Conservation (phyloP, 1,140 invertebrate species). For the Drosophila ananassae region DNA sequence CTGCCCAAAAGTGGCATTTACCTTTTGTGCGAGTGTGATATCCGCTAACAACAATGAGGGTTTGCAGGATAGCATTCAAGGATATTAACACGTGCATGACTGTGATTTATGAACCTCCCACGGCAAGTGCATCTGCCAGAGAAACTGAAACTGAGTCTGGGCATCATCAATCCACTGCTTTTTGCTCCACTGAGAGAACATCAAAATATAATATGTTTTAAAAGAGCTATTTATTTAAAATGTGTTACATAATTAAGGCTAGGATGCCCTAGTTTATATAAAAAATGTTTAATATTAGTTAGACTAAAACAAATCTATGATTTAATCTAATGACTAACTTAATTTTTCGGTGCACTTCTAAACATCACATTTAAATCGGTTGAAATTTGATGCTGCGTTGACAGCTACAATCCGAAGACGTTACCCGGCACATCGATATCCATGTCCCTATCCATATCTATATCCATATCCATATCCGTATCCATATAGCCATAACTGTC, state of each 20-base stretch:
- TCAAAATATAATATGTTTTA: not conserved
- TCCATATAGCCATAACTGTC: slow-evolving; percentile 64
- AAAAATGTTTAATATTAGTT: not conserved
- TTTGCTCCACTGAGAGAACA: not conserved
- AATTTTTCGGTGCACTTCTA: slow-evolving; percentile 14
- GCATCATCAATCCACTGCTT: slow-evolving; percentile 34
- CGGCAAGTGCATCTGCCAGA: slow-evolving; percentile 22
- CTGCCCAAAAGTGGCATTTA: not conserved
- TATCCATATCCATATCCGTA: slow-evolving; percentile 51
- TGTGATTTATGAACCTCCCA: slow-evolving; percentile 63
- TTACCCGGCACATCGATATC: slow-evolving; percentile 44
- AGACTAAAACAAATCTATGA: no score
- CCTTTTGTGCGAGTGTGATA: slow-evolving; percentile 28
- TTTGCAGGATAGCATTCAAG: slow-evolving; percentile 12
- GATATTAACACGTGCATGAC: slow-evolving; percentile 55
- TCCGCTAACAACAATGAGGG: slow-evolving; percentile 43
- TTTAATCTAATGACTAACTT: not conserved
- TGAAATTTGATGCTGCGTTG: slow-evolving; percentile 65
- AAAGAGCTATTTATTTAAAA: not conserved
- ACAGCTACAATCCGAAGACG: slow-evolving; percentile 73
- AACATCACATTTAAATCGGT: slow-evolving; percentile 51
- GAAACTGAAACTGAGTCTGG: slow-evolving; percentile 20
- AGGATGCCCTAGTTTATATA: not conserved
- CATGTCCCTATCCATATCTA: slow-evolving; percentile 24
- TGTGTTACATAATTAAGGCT: not conserved